Base-by-base conservation (phyloP, 1,140 invertebrate species). In the Neuroterus valhalla region DNA sequence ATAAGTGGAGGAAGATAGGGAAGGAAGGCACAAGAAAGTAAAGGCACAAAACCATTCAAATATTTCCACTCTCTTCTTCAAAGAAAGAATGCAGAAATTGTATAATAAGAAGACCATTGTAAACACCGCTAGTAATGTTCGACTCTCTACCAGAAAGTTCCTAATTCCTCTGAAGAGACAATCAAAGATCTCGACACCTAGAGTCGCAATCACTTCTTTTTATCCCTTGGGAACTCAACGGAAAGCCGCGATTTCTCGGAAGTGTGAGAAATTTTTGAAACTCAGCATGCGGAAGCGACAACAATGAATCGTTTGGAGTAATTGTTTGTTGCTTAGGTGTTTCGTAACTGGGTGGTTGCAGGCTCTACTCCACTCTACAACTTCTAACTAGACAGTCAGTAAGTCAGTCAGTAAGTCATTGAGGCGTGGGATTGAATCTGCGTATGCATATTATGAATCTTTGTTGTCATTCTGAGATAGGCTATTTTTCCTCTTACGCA, bases 251-350 rank as follows among this genome's bases (percentile, higher is more conserved):
- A 44, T 66, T 69, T 62, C 52, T 62, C 21, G 52, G 52, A 62
- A 62, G 52, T 62, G 52, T 82, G 81, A 68, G 81, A 82, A 80
- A 66, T 77, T 79, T 78, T 78, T 71, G 66, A 79, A 68, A 70
- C 67, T 43, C 45, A 42, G 38, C 50, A 79, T 74, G 74, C 82
- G 82, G 81, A 84, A 83, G 82, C 62, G 23, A 23, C 62, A 78
- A 84, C 82, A 82, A 84, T 82, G 80, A 80, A 75, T 80, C 74
- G 75, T 77, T 73, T 71, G 74, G 75, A 82, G 21, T 81, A 82
- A 83, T 83, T 76, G 78, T 45, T 52, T 62, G 66, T 42, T 31
- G 68, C 46, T 38, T 70, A 42, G 31, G 70, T 17, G 76, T 83
- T 84, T 84, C 83, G 77, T 78, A 84, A 84, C 21, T 23, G 52